These are phyloP conservation scores for Schizaphis graminum DNA, from an alignment of 2,888 invertebrate species.

Conservation along the genomic window DNA sequence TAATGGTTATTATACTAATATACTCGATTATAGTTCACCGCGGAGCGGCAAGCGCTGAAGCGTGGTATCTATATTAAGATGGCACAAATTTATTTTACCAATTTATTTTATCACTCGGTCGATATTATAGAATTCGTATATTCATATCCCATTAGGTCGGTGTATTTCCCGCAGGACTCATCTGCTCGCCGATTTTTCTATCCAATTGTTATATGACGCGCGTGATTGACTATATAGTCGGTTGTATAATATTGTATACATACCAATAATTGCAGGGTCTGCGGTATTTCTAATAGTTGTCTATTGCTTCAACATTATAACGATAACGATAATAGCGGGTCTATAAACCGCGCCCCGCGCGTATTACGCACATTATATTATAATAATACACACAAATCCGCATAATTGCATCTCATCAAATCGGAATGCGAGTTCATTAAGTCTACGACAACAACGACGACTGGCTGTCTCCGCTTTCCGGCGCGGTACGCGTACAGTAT, in stretches of 20 bases:
- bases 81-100: background rate
- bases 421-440: background rate
- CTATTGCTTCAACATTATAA: background rate
- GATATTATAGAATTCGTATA: no score
- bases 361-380: background rate
- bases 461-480: background rate
- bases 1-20: background rate
- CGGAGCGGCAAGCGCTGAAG: background rate
- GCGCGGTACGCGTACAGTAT: background rate
- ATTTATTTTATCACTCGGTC: background rate
- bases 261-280: background rate
- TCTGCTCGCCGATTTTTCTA: background rate
- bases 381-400: background rate
- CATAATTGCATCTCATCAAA: background rate
- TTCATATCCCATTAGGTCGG: no score
- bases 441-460: background rate
- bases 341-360: background rate
- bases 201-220: background rate
- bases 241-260: background rate
- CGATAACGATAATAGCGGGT: background rate
- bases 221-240: background rate
- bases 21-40: background rate
- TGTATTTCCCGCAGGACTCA: background rate
- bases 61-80: background rate
- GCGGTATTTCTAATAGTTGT: background rate